These are phyloP conservation scores for Hippocampus kuda DNA, from an alignment of 2,797 vertebrate genomes.

Conservation along the genomic window DNA sequence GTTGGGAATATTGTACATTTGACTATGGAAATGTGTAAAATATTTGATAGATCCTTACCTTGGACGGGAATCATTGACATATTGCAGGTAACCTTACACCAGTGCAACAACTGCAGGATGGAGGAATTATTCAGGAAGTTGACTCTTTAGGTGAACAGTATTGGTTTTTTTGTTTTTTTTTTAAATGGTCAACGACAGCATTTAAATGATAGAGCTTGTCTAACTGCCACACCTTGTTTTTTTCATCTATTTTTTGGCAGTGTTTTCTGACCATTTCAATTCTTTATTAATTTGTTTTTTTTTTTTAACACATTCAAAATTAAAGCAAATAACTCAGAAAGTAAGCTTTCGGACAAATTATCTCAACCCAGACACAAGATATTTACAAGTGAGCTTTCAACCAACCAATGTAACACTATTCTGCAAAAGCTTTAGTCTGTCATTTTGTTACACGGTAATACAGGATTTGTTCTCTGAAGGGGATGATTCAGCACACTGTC, in stretches of 20 bases:
- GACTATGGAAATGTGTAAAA: background rate
- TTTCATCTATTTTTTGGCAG: constrained; percentile 57
- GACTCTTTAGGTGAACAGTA: constrained; percentile 84
- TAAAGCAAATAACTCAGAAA: constrained; percentile 81
- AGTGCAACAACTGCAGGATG: constrained; percentile 1
- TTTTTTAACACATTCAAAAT: constrained; percentile 85
- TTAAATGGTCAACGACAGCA: constrained; percentile 62
- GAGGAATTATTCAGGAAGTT: constrained; percentile 45
- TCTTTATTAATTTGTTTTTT: constrained; percentile 89
- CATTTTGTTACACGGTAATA: constrained; percentile 68
- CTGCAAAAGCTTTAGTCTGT: constrained; percentile 81
- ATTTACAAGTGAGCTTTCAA: constrained; percentile 88
- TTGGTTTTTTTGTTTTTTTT: constrained; percentile 53
- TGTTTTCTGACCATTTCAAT: constrained; percentile 90
- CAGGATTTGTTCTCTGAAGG: constrained; percentile 60
- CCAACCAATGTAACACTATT: constrained; percentile 70
- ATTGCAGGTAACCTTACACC: constrained; percentile 32
- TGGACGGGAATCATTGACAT: background rate
- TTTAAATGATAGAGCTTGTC: constrained; percentile 46
- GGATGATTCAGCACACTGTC: constrained; percentile 69
- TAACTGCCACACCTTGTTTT: constrained; percentile 46
- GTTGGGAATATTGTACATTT: background rate
- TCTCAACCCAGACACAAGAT: constrained; percentile 96
- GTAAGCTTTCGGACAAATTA: constrained; percentile 96
- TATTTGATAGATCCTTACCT: background rate